Evolutionary conservation across 1,140 invertebrate genomes (phyloP), one percentile per base, ranked within the genome.

Genomic region (Onthophagus taurus): DNA sequence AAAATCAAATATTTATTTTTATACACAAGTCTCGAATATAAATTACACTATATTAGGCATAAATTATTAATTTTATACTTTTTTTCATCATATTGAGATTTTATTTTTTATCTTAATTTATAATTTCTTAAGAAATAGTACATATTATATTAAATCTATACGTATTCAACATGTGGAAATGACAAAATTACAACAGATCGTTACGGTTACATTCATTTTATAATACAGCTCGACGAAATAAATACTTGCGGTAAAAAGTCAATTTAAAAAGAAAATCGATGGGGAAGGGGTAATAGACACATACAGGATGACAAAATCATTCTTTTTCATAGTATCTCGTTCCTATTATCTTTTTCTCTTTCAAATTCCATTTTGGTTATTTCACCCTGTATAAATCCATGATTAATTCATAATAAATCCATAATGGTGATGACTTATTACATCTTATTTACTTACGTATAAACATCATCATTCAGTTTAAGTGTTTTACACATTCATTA

Each of bases 11-110:
- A 57, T 57, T 55, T 57, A 54, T 48, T 41, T 7, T 56, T 56
- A 57, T 57, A 57, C 55, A 57, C 55, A 56, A 56, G 49, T 55
- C 53, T 53, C n/a, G 45, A 44, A 53, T 57, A 55, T 55, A 57
- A 57, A 57, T 57, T 57, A 57, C 53, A 55, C 48, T 55, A 45
- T 29, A 55, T 57, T 57, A 57, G 50, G 51, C 55, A 51, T 54
- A 54, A 53, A 57, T 53, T 48, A 55, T 41, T 16, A 48, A 20
- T 44, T 54, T 53, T 50, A 31, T 51, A 44, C 14, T 11, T 29
- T 41, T 26, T 26, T 7, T 26, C 24, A 26, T 7, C 7, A n/a
- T 26, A 26, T 26, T n/a, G n/a, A 26, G 24, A 26, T 7, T 26
- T 26, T 26, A 7, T n/a, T n/a, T 26, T 26, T 26, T 26, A 7